Conservation (phyloP, 1,140 invertebrate genomes). For the Dendroctonus valens region DNA sequence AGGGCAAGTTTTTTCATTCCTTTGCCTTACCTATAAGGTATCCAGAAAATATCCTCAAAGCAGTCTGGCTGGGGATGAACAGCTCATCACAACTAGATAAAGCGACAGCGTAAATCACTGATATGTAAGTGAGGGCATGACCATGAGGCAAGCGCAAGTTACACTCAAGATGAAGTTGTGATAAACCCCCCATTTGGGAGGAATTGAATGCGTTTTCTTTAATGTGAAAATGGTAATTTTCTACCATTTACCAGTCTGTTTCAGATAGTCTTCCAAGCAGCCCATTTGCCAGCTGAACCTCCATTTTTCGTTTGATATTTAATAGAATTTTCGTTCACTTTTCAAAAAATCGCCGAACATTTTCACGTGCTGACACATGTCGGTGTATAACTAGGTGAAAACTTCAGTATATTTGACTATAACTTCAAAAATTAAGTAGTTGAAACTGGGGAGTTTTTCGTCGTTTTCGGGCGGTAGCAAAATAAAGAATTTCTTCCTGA, state of each 20-base stretch:
- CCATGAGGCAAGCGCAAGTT: constrained; percentile 28
- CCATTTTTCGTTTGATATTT: neutral
- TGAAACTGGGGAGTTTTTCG: too few relatives aligned
- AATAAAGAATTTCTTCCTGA: too few relatives aligned
- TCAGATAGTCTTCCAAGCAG: constrained; percentile 13
- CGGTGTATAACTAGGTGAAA: too few relatives aligned
- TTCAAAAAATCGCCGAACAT: too few relatives aligned
- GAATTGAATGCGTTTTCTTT: neutral
- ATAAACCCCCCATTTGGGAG: constrained; percentile 33
- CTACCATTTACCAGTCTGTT: constrained; percentile 13
- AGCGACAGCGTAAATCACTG: constrained; percentile 1
- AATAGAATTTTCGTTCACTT: neutral
- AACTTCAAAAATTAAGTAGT: too few relatives aligned
- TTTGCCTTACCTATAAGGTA: constrained; percentile 11
- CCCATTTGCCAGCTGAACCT: neutral
- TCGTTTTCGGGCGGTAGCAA: too few relatives aligned
- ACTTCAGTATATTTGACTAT: too few relatives aligned
- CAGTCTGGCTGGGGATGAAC: constrained; percentile 1
- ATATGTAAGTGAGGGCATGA: constrained; percentile 29
- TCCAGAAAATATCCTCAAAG: constrained; percentile 12
- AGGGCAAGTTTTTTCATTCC: neutral
- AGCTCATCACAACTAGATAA: constrained; percentile 8
- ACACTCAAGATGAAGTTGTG: constrained; percentile 30
- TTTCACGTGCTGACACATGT: too few relatives aligned
- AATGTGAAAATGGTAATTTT: neutral